Evolutionary conservation across 2,797 vertebrate genomes (phyloP).

Genomic region (Dermochelys coriacea): DNA sequence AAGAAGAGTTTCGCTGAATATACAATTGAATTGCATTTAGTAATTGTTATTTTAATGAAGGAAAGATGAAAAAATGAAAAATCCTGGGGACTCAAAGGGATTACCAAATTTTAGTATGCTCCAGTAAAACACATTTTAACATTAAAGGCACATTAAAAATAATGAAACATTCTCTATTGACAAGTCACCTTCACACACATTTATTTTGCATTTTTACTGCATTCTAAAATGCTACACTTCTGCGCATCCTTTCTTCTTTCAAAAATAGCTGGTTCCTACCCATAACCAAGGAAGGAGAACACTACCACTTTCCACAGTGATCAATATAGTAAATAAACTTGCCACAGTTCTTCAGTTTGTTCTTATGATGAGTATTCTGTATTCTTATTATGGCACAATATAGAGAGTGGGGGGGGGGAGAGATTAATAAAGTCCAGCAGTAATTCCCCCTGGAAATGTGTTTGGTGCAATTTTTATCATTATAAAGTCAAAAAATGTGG

Average conservation of each 20-base stretch:
- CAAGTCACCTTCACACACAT: not conserved
- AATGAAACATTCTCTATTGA: not conserved
- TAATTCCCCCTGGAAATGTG: not conserved
- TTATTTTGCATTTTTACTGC: not conserved
- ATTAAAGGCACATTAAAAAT: conserved; percentile 3
- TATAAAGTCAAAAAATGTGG: not conserved
- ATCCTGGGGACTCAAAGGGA: not conserved
- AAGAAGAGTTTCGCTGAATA: not conserved
- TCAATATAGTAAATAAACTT: not conserved
- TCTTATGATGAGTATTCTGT: not conserved
- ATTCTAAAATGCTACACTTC: not conserved
- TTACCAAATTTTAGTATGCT: not conserved
- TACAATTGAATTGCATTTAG: not conserved
- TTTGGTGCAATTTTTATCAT: not conserved
- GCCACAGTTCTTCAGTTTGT: not conserved
- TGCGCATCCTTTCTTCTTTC: not conserved
- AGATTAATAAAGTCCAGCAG: not conserved
- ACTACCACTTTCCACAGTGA: not conserved
- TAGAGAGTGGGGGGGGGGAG: not conserved
- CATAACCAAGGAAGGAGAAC: not conserved
- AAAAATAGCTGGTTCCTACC: not conserved
- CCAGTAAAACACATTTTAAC: not conserved
- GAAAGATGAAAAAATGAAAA: not conserved
- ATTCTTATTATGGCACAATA: not conserved
- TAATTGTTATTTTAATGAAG: not conserved